phyloP scores from a whole-genome alignment of 2,888 invertebrate genomes.

The Leucophora obtusa region DNA sequence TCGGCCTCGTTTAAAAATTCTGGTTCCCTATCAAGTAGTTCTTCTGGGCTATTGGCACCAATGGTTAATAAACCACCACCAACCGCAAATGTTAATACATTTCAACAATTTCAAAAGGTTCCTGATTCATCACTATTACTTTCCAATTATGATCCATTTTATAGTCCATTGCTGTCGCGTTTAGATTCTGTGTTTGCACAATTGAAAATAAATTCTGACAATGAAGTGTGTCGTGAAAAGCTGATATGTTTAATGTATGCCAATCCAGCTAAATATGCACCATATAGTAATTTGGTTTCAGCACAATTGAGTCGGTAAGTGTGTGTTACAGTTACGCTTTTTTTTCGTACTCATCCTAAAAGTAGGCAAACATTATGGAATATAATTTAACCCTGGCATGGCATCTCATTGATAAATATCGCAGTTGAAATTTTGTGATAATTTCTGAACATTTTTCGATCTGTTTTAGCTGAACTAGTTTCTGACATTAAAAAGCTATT shows the following conservation, averaged over 20 bases:
- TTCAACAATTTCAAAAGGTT: conserved; percentile 92
- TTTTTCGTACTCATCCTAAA: conserved; percentile 53
- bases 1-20: conserved; percentile 75
- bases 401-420: no score
- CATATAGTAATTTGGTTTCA: conserved; percentile 92
- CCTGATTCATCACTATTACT: conserved; percentile 89
- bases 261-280: conserved; percentile 92
- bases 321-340: neutral
- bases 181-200: conserved; percentile 90
- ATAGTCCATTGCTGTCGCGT: conserved; percentile 90
- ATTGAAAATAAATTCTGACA: conserved; percentile 83
- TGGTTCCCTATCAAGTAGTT: conserved; percentile 69
- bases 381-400: neutral
- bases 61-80: conserved; percentile 71
- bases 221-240: conserved; percentile 88
- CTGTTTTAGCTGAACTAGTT: no score
- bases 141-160: conserved; percentile 93
- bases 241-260: conserved; percentile 93
- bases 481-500: no score
- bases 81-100: conserved; percentile 82
- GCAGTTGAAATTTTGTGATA: no score
- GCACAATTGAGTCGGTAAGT: conserved; percentile 90
- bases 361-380: conserved; percentile 64
- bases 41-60: conserved; percentile 60
- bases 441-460: no score